Evolutionary conservation across 2,888 invertebrate species (phyloP).

Genomic region (Pseudoips prasinana): DNA sequence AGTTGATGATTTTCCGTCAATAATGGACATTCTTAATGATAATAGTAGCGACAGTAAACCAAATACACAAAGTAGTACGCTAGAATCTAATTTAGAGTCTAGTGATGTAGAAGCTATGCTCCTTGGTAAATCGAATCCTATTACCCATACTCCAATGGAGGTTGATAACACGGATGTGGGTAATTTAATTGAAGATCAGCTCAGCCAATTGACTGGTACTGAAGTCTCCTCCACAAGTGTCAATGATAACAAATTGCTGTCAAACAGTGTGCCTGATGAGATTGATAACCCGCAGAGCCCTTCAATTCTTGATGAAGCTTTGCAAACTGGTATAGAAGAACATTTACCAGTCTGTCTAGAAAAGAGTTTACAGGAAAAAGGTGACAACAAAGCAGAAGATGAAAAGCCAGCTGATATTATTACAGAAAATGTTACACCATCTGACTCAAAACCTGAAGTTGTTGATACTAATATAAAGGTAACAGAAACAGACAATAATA

Average conservation of each 20-base stretch:
- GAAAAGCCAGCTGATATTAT: constrained; percentile 4
- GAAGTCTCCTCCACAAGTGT: neutral
- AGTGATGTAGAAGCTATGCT: constrained; percentile 77
- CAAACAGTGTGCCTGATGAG: constrained; percentile 32
- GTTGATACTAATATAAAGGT: constrained; percentile 10
- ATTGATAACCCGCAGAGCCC: constrained; percentile 62
- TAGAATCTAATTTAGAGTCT: constrained; percentile 58
- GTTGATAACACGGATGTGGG: constrained; percentile 51
- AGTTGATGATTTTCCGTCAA: constrained; percentile 74
- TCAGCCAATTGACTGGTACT: constrained; percentile 37
- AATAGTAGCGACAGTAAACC: constrained; percentile 47
- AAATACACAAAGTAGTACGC: constrained; percentile 44
- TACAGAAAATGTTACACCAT: constrained; percentile 9
- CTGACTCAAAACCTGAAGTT: neutral
- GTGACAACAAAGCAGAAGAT: constrained; percentile 2
- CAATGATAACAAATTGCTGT: constrained; percentile 14
- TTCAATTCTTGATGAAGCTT: constrained; percentile 66
- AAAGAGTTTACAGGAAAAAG: neutral
- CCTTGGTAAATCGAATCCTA: constrained; percentile 52
- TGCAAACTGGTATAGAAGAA: constrained; percentile 63
- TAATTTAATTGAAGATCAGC: constrained; percentile 46
- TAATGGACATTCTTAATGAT: constrained; percentile 72
- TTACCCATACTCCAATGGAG: constrained; percentile 49
- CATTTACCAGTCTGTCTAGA: constrained; percentile 39
- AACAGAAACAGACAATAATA: constrained; percentile 21